Evolutionary conservation across 2,888 invertebrate genomes (phyloP), one percentile per base, ranked within the genome.

Genomic region (Eueremaeus valkanovi): DNA sequence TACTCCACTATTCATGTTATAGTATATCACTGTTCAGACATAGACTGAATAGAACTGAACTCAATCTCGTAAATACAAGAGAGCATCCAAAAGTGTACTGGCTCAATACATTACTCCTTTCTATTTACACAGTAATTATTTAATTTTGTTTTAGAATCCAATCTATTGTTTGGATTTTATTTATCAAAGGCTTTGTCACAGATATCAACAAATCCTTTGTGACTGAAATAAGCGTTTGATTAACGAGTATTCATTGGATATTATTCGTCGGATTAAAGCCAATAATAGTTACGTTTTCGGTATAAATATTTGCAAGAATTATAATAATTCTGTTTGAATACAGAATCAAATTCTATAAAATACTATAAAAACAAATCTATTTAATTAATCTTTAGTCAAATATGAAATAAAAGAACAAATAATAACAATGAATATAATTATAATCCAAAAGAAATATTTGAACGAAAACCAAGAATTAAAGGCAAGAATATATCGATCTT

Each of bases 11-110:
- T 58, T 58, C 58, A 58, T 29, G 16, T 31, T 31, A 58, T 31
- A 58, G 36, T 66, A 66, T 66, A 66, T 66, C 36, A 66, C 36
- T 66, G 63, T 58, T 58, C 58, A 58, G 63, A 58, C 58, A 58
- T 58, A 58, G 24, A 29, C 24, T 58, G 58, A 31, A 29, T 21
- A 27, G 58, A 58, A 58, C 31, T 58, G 58, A 58, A 58, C 58
- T 58, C 58, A 58, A 58, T 58, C 58, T 29, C 29, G 16, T 31
- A 31, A 51, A 0, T 24, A 58, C 29, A 29, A 11, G 29, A 58
- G 16, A 18, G 31, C 31, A 24, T 31, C 21, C 29, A 11, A 31
- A 24, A 58, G 31, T n/a, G n/a, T n/a, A n/a, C n/a, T n/a, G n/a
- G n/a, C n/a, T n/a, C n/a, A n/a, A n/a, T n/a, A n/a, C n/a, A n/a